Base-by-base conservation (phyloP, 2,797 vertebrate genomes). In the Danio tinwini region DNA sequence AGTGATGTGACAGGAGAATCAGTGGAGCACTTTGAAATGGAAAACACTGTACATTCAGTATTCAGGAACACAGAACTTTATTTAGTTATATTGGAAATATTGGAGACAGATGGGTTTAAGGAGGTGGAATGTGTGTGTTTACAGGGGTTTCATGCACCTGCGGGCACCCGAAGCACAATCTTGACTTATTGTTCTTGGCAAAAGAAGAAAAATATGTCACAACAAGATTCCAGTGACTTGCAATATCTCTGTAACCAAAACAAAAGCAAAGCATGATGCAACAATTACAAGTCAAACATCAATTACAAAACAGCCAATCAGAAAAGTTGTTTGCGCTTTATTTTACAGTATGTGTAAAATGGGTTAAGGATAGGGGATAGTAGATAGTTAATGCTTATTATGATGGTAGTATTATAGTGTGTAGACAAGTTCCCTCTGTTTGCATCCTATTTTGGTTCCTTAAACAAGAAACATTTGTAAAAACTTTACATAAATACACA, bases 1-100 rank as follows among this genome's bases (percentile, higher is more conserved):
- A 40, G n/a, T 67, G 21, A 44, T 75, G 63, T 39, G 59, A 78
- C 62, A 53, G 67, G 63, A 64, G 69, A 58, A 47, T 83, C 63
- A 19, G 0, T 52, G 49, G 49, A 29, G 29, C 29, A 29, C 1
- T 13, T 52, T 52, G 8, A 52, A 11, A 11, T 52, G 8, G 14
- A 52, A 13, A 5, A 52, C 21, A 70, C 45, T 47, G 45, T 47
- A 63, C 37, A 49, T 40, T 56, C 52, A 44, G 58, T 75, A 62
- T 65, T 82, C 61, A 63, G 37, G 21, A 52, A 55, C 8, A 71
- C 70, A 80, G 37, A 49, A 42, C 69, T 73, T 64, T 45, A 19
- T 29, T 29, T 29, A 62, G 56, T 73, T 45, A 55, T 13, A 64
- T 74, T 21, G 40, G 21, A 74, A 67, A 45, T 29, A 62, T 65